Conservation (phyloP, 2,888 invertebrate genomes). For the Chironomus riparius region DNA sequence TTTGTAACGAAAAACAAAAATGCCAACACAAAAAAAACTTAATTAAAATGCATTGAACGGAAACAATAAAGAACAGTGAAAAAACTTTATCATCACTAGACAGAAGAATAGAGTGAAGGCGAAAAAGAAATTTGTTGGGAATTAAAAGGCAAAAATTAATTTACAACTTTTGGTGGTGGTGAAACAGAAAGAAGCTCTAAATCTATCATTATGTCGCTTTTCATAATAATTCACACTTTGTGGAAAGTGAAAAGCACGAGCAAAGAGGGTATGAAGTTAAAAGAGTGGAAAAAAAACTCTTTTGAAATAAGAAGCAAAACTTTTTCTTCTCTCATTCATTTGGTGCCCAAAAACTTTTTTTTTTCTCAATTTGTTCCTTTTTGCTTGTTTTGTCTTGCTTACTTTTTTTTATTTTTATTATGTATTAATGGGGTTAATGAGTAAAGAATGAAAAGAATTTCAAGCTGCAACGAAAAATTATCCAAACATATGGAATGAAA, state of each 20-base stretch:
- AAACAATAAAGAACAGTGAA: background rate
- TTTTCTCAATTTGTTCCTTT: background rate
- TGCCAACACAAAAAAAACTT: background rate
- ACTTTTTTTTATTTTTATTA: too few species aligned
- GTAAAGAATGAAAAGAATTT: background rate
- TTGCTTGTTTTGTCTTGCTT: background rate
- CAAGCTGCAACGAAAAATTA: background rate
- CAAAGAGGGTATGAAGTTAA: background rate
- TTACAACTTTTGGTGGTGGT: background rate
- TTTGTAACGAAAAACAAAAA: background rate
- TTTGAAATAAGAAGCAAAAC: background rate
- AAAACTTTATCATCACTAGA: background rate
- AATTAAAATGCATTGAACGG: background rate
- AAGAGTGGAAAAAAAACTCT: too few species aligned
- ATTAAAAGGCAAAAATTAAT: constrained; percentile 15
- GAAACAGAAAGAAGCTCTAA: constrained; percentile 4
- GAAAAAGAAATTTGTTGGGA: background rate
- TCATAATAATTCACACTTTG: constrained; percentile 25
- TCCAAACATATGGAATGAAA: constrained; percentile 6
- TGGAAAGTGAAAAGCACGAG: background rate
- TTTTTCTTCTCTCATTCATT: background rate
- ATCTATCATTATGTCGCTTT: constrained; percentile 20
- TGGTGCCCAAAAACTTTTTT: background rate
- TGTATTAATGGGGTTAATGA: background rate
- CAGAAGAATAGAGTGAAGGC: background rate